Conservation (phyloP, 2,888 invertebrate genomes). For the Dasysyrphus tricinctus region DNA sequence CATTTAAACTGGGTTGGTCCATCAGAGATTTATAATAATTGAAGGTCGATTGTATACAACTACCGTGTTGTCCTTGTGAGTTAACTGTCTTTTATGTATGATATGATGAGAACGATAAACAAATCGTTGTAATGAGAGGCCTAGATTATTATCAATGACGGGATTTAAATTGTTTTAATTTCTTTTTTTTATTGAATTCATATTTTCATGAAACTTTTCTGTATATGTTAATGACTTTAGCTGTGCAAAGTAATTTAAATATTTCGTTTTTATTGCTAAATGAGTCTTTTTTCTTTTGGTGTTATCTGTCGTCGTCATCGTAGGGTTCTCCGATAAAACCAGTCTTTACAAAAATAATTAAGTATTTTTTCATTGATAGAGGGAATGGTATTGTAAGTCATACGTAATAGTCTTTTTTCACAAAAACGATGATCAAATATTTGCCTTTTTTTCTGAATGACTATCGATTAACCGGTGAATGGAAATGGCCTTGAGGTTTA, state of each 20-base stretch:
- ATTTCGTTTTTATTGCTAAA: neutral
- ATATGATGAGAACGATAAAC: neutral
- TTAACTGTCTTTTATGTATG: slow-evolving; percentile 8
- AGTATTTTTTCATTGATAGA: neutral
- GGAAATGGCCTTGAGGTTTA: slow-evolving; percentile 10
- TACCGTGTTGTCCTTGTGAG: slow-evolving; percentile 43
- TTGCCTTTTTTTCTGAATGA: slow-evolving; percentile 9
- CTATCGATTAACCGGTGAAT: slow-evolving; percentile 20
- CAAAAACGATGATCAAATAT: neutral
- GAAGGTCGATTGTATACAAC: slow-evolving; percentile 16
- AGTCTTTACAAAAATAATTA: neutral
- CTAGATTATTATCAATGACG: slow-evolving; percentile 8
- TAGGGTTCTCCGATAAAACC: slow-evolving; percentile 2
- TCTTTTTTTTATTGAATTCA: neutral
- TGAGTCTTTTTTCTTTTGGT: neutral
- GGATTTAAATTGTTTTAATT: neutral
- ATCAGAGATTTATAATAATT: slow-evolving; percentile 21
- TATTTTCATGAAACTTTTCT: slow-evolving; percentile 3
- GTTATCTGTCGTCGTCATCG: neutral
- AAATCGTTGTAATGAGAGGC: slow-evolving; percentile 13
- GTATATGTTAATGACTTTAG: neutral
- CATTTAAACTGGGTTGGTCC: slow-evolving; percentile 42
- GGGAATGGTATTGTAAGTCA: too few species aligned
- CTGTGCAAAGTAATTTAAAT: neutral
- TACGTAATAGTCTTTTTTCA: neutral